Conservation (phyloP, 2,888 invertebrate species). For the Rhabditoides inermis region DNA sequence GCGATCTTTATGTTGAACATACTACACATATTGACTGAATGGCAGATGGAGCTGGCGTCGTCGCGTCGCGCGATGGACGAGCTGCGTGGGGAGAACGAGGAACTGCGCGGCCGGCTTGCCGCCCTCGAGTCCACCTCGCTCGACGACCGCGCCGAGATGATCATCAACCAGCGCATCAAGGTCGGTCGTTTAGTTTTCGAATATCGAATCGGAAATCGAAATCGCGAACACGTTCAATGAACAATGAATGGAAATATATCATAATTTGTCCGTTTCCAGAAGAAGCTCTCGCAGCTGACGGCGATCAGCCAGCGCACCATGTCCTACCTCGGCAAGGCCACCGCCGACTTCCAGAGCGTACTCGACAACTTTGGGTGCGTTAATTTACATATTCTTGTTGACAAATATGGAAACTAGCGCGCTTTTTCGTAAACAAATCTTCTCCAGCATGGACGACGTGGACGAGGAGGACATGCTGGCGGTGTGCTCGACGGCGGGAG, state of each 20-base stretch:
- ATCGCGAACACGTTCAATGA: too few species aligned
- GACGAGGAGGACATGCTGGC: too few species aligned
- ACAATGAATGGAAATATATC: too few species aligned
- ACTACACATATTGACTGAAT: too few species aligned
- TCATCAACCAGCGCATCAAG: conserved; percentile 5
- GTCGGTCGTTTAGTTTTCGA: background rate
- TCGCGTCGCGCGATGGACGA: background rate
- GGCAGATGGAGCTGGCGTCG: conserved; percentile 1
- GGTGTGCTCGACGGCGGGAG: too few species aligned
- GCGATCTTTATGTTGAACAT: too few species aligned
- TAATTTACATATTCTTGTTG: too few species aligned
- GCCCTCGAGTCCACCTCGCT: background rate
- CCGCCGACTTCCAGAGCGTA: conserved; percentile 4
- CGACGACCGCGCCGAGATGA: conserved; percentile 3
- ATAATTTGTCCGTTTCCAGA: background rate
- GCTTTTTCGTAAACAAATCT: too few species aligned
- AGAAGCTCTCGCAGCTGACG: conserved; percentile 2
- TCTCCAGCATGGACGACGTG: too few species aligned
- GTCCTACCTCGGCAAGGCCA: background rate
- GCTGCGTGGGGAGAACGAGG: background rate
- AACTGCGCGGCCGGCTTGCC: background rate
- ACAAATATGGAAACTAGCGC: too few species aligned
- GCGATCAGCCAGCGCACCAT: conserved; percentile 2
- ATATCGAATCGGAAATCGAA: too few species aligned
- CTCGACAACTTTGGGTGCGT: too few species aligned